A percentile compares a stretch with the other conserved stretches of the same genome.
phyloP scores from a whole-genome alignment of 2,113 vertebrate species.

The Mixornis gularis region DNA sequence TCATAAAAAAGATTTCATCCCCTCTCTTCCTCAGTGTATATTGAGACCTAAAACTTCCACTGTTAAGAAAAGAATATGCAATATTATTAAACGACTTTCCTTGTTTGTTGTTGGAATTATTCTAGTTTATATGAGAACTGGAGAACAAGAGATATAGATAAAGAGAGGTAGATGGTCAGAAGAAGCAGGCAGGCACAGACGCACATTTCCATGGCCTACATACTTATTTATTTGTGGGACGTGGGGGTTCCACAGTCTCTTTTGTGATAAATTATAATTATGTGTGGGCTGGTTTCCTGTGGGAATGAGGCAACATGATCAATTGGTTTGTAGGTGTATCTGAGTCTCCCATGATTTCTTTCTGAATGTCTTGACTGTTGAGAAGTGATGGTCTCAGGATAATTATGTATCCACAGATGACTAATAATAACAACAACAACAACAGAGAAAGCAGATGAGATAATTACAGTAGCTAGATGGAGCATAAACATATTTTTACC shows the following conservation, averaged over 20 bases:
- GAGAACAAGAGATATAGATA: background rate
- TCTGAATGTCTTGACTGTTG: background rate
- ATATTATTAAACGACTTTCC: background rate
- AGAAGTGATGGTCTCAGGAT: background rate
- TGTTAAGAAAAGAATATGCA: background rate
- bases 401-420: background rate
- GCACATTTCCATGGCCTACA: background rate
- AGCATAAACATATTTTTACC: background rate
- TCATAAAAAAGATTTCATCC: background rate
- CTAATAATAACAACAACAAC: background rate
- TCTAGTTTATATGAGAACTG: background rate
- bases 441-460: background rate
- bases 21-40: background rate
- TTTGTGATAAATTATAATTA: background rate
- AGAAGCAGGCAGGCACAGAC: background rate
- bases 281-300: background rate
- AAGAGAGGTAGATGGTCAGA: background rate
- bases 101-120: background rate
- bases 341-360: background rate
- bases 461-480: background rate
- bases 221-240: background rate
- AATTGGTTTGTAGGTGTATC: background rate
- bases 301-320: background rate
- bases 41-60: background rate
- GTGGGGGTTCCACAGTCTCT: background rate